These are phyloP conservation scores for Battus philenor DNA, from an alignment of 1,140 invertebrate genomes.

Conservation along the genomic window DNA sequence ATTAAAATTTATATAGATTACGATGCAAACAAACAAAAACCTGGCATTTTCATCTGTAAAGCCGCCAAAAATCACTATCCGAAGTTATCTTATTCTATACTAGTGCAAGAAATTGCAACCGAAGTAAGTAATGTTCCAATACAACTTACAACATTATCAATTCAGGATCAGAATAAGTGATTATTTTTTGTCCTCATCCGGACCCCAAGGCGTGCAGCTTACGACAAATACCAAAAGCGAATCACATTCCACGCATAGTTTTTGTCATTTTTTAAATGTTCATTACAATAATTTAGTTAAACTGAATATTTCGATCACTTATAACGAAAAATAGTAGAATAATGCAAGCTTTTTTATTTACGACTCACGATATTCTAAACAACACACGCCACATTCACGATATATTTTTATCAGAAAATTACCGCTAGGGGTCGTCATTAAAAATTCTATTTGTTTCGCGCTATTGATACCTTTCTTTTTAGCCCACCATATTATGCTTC, in stretches of 20 bases:
- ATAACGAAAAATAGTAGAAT: slow-evolving; percentile 45
- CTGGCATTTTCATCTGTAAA: neutral
- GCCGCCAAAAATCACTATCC: too few relatives aligned
- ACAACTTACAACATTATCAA: slow-evolving; percentile 73
- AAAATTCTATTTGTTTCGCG: slow-evolving; percentile 21
- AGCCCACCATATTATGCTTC: too few relatives aligned
- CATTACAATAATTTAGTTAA: slow-evolving; percentile 39
- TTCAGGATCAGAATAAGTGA: slow-evolving; percentile 69
- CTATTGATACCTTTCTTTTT: neutral
- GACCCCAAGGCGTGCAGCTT: slow-evolving; percentile 74
- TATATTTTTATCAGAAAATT: slow-evolving; percentile 65
- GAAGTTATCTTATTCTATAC: too few relatives aligned
- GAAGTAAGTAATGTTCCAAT: slow-evolving; percentile 1
- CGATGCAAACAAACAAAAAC: slow-evolving; percentile 4
- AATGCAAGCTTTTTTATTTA: slow-evolving; percentile 73
- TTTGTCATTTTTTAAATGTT: slow-evolving; percentile 35
- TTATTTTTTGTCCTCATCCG: slow-evolving; percentile 75
- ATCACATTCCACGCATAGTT: slow-evolving; percentile 41
- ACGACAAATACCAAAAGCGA: slow-evolving; percentile 65
- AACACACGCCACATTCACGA: slow-evolving; percentile 77
- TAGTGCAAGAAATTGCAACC: too few relatives aligned
- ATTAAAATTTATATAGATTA: neutral
- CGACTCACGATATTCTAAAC: slow-evolving; percentile 73
- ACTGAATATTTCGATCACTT: slow-evolving; percentile 51
- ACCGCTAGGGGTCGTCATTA: slow-evolving; percentile 52